A percentile compares a stretch with the other conserved stretches of the same genome.
Conservation (phyloP, 2,888 invertebrate species). For the Cosmia trapezina region DNA sequence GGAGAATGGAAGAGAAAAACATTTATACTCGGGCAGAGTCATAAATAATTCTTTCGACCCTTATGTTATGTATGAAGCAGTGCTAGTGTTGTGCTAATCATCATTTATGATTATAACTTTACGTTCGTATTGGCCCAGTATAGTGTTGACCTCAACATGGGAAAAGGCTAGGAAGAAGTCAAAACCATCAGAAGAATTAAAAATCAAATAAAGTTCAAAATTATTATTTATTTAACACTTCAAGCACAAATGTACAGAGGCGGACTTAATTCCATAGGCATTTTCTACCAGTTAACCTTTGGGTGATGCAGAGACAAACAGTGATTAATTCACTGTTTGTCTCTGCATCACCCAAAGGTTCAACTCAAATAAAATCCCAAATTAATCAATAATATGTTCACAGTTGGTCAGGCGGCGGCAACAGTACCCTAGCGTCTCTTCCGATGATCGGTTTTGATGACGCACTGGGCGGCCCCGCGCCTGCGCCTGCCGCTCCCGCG, state of each 20-base stretch:
- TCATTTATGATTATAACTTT: not conserved
- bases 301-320: too few relatives aligned
- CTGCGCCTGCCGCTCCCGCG: constrained; percentile 28
- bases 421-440: constrained; percentile 93
- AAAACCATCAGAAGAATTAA: not conserved
- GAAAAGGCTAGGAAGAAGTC: not conserved
- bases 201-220: not conserved
- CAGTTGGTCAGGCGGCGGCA: constrained; percentile 92
- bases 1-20: not conserved
- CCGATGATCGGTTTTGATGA: constrained; percentile 94
- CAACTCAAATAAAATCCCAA: not conserved
- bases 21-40: not conserved
- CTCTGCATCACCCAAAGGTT: too few relatives aligned
- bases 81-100: too few relatives aligned
- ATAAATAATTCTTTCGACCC: not conserved
- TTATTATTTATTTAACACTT: too few relatives aligned
- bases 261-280: too few relatives aligned
- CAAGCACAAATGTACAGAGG: too few relatives aligned
- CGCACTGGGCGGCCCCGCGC: constrained; percentile 70
- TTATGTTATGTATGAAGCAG: too few relatives aligned
- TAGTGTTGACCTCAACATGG: not conserved
- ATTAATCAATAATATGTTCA: not conserved
- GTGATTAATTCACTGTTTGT: too few relatives aligned
- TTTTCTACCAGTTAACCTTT: too few relatives aligned
- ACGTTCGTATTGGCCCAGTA: not conserved